Percentiles rank a stretch among this genome's conserved stretches.
phyloP scores from a whole-genome alignment of 1,140 invertebrate species.

The Gryllus bimaculatus region DNA sequence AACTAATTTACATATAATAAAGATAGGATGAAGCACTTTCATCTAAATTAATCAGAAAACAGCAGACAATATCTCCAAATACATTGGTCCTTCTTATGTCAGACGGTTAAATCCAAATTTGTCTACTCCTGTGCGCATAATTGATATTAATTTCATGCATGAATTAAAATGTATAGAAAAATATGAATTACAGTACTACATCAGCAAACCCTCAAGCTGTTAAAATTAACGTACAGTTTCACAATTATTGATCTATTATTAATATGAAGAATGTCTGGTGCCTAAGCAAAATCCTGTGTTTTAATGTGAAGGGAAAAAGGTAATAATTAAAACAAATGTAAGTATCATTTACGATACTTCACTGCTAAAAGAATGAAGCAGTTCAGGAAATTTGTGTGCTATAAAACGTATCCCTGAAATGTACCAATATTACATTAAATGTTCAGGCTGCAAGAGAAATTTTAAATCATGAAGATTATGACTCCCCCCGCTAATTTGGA shows the following conservation, averaged over 20 bases:
- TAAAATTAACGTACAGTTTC: not conserved
- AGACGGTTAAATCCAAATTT: too few relatives aligned
- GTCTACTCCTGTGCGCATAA: too few relatives aligned
- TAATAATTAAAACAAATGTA: slow-evolving; percentile 16
- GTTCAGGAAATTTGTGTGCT: slow-evolving; percentile 8
- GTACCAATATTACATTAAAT: slow-evolving; percentile 8
- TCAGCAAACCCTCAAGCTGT: too few relatives aligned
- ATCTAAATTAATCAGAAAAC: too few relatives aligned
- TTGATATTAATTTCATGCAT: too few relatives aligned
- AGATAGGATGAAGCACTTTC: too few relatives aligned
- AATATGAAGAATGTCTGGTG: slow-evolving; percentile 10
- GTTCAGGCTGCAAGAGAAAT: slow-evolving; percentile 11
- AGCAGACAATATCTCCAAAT: too few relatives aligned
- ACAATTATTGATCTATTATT: not conserved
- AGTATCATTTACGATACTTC: slow-evolving; percentile 10
- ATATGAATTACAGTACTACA: too few relatives aligned
- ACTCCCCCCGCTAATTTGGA: not conserved
- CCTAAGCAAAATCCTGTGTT: slow-evolving; percentile 13
- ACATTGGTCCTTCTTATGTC: too few relatives aligned
- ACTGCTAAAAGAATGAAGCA: slow-evolving; percentile 15
- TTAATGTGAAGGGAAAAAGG: slow-evolving; percentile 12
- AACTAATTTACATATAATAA: too few relatives aligned
- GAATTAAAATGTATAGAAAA: too few relatives aligned
- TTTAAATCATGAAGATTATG: not conserved
- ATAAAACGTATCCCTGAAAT: slow-evolving; percentile 11